phyloP scores from a whole-genome alignment of 2,888 invertebrate species.

The Archips crataeganus region DNA sequence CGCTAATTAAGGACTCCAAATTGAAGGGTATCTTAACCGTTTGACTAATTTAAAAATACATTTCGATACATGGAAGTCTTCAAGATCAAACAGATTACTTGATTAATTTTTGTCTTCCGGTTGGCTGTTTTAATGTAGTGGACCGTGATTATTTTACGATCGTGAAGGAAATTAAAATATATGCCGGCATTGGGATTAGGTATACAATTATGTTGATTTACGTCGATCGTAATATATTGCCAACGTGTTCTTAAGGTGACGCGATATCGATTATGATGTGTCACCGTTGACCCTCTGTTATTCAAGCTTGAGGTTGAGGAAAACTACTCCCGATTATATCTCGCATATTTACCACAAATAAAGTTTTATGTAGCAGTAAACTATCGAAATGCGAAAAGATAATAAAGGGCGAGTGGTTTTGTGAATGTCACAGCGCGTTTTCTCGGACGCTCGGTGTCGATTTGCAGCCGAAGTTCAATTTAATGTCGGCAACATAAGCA shows the following conservation, averaged over 20 bases:
- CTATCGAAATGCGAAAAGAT: neutral
- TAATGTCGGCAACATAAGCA: conserved; percentile 29
- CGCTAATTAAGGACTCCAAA: conserved; percentile 38
- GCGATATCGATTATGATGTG: conserved; percentile 39
- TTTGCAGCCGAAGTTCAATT: conserved; percentile 33
- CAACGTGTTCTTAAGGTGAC: conserved; percentile 36
- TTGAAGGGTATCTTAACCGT: conserved; percentile 27
- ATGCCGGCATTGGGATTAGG: conserved; percentile 38
- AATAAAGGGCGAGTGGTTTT: conserved; percentile 1
- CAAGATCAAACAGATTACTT: conserved; percentile 33
- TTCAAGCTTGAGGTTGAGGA: conserved; percentile 35
- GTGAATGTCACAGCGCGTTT: neutral
- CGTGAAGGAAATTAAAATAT: conserved; percentile 32
- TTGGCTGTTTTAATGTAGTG: conserved; percentile 19
- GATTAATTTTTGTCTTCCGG: conserved; percentile 28
- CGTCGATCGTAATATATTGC: conserved; percentile 37
- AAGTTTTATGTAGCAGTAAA: conserved; percentile 5
- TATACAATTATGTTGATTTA: conserved; percentile 40
- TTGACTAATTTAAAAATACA: conserved; percentile 24
- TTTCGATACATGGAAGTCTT: conserved; percentile 21
- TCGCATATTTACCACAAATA: conserved; percentile 7
- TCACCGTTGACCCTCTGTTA: conserved; percentile 32
- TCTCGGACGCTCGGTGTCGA: neutral
- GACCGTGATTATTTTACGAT: conserved; percentile 36
- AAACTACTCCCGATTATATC: conserved; percentile 30